A percentile compares a stretch with the other conserved stretches of the same genome.
Evolutionary conservation across 2,113 vertebrate species (phyloP).

Genomic region (Catharus fuscescens): DNA sequence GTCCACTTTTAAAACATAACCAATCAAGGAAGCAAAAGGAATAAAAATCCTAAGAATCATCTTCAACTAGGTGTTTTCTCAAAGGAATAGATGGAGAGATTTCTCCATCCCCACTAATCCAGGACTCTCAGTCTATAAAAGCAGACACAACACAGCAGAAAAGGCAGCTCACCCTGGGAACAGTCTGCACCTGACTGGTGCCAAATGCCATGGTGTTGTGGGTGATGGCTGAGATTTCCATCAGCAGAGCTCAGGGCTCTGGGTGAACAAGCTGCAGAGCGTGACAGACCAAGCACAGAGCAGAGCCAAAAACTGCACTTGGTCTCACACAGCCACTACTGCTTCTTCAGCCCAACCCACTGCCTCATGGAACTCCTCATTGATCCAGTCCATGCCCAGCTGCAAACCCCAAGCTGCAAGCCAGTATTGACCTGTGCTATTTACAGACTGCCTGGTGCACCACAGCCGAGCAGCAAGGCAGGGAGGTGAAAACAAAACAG

Average conservation of each 20-base stretch:
- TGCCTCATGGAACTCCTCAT: background rate
- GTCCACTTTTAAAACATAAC: background rate
- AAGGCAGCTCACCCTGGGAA: background rate
- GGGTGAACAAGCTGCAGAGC: background rate
- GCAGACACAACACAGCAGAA: background rate
- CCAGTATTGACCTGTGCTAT: background rate
- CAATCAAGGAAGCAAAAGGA: background rate
- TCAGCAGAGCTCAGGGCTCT: background rate
- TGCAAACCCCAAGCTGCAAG: background rate
- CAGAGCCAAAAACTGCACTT: background rate
- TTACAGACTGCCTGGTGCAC: background rate
- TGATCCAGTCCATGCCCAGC: background rate
- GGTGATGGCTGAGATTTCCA: background rate
- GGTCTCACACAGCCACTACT: background rate
- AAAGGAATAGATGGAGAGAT: background rate
- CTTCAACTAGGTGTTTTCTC: background rate
- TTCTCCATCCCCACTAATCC: background rate
- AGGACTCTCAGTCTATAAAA: background rate
- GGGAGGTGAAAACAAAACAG: background rate
- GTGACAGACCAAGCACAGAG: background rate
- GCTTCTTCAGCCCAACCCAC: background rate
- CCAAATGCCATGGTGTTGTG: fast-evolving
- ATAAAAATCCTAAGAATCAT: background rate
- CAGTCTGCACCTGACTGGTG: background rate
- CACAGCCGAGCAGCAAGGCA: background rate